These are phyloP conservation scores for Microchrysa polita DNA, from an alignment of 2,888 invertebrate genomes.

Conservation along the genomic window DNA sequence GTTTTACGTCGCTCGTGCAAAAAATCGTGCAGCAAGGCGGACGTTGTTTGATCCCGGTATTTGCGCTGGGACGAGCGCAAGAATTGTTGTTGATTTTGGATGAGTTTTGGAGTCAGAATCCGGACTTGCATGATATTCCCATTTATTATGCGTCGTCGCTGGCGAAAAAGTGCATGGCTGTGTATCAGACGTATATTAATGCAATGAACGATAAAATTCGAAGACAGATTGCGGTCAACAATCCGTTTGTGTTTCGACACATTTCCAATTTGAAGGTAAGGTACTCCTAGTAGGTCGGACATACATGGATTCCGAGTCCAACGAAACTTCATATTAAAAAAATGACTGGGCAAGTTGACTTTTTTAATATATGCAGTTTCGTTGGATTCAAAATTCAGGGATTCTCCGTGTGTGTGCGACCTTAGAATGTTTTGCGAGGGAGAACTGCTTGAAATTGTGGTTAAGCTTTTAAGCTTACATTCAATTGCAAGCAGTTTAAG, in stretches of 20 bases:
- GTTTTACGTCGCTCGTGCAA: slow-evolving; percentile 92
- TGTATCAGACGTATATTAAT: slow-evolving; percentile 99
- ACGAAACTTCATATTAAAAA: too few relatives aligned
- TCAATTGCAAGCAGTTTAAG: too few relatives aligned
- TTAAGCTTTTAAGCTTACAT: too few relatives aligned
- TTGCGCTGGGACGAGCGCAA: slow-evolving; percentile 97
- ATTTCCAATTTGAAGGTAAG: slow-evolving; percentile 89
- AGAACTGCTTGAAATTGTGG: too few relatives aligned
- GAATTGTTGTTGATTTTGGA: slow-evolving; percentile 94
- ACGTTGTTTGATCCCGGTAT: slow-evolving; percentile 97
- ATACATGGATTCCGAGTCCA: neutral
- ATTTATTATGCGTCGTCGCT: slow-evolving; percentile 99
- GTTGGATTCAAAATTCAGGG: too few relatives aligned
- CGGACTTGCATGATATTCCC: slow-evolving; percentile 97
- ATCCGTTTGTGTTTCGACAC: slow-evolving; percentile 98
- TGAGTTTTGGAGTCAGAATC: slow-evolving; percentile 98
- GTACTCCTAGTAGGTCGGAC: neutral
- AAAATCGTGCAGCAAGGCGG: slow-evolving; percentile 98
- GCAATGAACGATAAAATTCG: slow-evolving; percentile 99
- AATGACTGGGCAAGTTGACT: neutral
- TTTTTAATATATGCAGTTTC: neutral
- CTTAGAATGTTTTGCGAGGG: too few relatives aligned
- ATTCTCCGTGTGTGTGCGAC: too few relatives aligned
- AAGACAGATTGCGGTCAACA: slow-evolving; percentile 95
- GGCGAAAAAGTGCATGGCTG: slow-evolving; percentile 99